Percentiles rank a stretch among this genome's conserved stretches.
Conservation (phyloP, 2,113 vertebrate genomes). For the Crocuta crocuta region DNA sequence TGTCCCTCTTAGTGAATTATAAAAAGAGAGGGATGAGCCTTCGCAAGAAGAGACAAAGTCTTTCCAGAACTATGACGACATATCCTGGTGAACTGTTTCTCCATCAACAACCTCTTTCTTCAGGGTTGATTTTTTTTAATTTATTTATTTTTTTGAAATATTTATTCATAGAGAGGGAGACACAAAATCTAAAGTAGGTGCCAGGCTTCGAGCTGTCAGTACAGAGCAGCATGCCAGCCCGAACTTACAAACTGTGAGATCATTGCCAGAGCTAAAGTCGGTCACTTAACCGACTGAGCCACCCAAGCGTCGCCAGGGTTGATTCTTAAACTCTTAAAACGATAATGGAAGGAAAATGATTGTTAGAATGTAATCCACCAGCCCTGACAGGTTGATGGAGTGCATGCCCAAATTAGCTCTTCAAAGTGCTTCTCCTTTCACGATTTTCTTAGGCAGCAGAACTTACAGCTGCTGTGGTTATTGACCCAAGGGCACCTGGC, state of each 20-base stretch:
- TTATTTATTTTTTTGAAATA: too few relatives aligned
- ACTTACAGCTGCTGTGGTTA: background rate
- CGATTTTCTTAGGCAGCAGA: background rate
- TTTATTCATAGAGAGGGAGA: too few relatives aligned
- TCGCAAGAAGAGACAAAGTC: background rate
- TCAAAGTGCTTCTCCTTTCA: background rate
- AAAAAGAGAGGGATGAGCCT: background rate
- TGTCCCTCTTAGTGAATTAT: background rate
- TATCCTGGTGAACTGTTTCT: accelerated
- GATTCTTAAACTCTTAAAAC: background rate
- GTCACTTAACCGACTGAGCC: too few relatives aligned
- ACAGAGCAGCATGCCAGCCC: too few relatives aligned
- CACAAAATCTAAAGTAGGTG: too few relatives aligned
- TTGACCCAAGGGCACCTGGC: too few relatives aligned
- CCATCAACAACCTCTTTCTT: background rate
- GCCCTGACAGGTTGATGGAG: accelerated
- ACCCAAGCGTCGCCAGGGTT: background rate
- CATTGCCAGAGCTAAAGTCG: too few relatives aligned
- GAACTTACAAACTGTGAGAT: too few relatives aligned
- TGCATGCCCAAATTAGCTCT: background rate
- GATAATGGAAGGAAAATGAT: background rate
- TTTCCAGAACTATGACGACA: background rate
- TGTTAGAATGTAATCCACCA: background rate
- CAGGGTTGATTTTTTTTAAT: background rate
- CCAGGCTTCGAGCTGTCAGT: too few relatives aligned